Conservation (phyloP, 2,113 vertebrate species). For the Sphyrna mokarran region DNA sequence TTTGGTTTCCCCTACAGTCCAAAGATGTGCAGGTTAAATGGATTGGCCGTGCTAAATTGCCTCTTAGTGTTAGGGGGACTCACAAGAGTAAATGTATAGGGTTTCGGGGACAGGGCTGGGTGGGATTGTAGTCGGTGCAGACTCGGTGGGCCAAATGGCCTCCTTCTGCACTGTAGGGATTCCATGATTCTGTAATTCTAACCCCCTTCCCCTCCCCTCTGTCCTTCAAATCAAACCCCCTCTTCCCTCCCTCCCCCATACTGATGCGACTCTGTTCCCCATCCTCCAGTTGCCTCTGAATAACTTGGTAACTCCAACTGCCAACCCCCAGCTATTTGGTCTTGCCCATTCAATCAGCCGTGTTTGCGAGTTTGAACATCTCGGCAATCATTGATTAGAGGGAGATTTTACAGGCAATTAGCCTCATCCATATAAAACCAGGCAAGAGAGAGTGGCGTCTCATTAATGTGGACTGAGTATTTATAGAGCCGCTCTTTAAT, state of each 20-base stretch:
- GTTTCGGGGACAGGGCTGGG: too few relatives aligned
- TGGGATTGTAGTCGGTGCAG: too few relatives aligned
- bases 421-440: neutral
- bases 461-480: neutral
- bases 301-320: neutral
- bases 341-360: neutral
- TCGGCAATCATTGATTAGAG: neutral
- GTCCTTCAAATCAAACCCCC: too few relatives aligned
- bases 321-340: neutral
- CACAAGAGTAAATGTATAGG: too few relatives aligned
- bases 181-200: too few relatives aligned
- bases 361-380: neutral
- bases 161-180: too few relatives aligned
- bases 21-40: too few relatives aligned
- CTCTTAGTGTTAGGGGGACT: too few relatives aligned
- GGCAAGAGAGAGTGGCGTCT: neutral
- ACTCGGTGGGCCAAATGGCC: too few relatives aligned
- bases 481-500: neutral
- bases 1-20: neutral
- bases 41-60: too few relatives aligned
- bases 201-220: too few relatives aligned
- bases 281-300: neutral
- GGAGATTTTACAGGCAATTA: neutral
- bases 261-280: neutral
- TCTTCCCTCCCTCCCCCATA: too few relatives aligned